These are phyloP conservation scores for Aphyosemion australe DNA, from an alignment of 2,113 vertebrate species.

Conservation along the genomic window DNA sequence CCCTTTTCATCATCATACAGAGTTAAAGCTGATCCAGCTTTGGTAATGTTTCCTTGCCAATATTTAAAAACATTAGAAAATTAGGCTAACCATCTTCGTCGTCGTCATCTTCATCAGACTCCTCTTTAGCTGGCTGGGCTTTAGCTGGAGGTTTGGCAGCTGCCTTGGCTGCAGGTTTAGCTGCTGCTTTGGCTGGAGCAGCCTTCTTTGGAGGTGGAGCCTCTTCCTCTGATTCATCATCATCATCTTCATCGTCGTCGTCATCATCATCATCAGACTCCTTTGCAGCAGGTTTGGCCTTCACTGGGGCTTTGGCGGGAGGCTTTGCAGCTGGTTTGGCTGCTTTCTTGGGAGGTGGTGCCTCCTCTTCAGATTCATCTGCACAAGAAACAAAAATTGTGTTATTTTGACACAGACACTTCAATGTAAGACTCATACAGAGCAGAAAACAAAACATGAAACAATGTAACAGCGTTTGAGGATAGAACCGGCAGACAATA, in stretches of 20 bases:
- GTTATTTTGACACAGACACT: background rate
- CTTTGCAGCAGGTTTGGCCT: conserved; percentile 17
- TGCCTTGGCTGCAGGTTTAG: conserved; percentile 63
- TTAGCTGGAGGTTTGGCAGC: conserved; percentile 56
- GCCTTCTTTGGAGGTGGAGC: conserved; percentile 68
- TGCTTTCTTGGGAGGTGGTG: conserved; percentile 74
- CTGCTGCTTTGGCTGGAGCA: conserved; percentile 66
- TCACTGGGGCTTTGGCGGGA: no score
- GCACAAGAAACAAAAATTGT: background rate
- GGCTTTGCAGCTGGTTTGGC: conserved; percentile 28
- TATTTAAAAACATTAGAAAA: background rate
- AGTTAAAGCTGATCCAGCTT: background rate
- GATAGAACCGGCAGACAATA: conserved; percentile 71
- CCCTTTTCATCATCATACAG: conserved; percentile 84
- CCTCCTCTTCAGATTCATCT: conserved; percentile 80
- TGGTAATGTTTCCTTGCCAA: no score
- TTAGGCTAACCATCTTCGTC: conserved; percentile 54
- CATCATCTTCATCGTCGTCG: conserved; percentile 77
- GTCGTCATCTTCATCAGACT: conserved; percentile 76
- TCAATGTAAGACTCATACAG: background rate
- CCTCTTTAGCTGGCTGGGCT: conserved; percentile 61
- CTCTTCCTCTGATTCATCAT: conserved; percentile 79
- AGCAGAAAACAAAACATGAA: accelerated
- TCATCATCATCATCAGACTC: conserved; percentile 78
- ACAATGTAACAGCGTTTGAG: conserved; percentile 72